Conservation (phyloP, 2,113 vertebrate species). For the Colinus virginianus region DNA sequence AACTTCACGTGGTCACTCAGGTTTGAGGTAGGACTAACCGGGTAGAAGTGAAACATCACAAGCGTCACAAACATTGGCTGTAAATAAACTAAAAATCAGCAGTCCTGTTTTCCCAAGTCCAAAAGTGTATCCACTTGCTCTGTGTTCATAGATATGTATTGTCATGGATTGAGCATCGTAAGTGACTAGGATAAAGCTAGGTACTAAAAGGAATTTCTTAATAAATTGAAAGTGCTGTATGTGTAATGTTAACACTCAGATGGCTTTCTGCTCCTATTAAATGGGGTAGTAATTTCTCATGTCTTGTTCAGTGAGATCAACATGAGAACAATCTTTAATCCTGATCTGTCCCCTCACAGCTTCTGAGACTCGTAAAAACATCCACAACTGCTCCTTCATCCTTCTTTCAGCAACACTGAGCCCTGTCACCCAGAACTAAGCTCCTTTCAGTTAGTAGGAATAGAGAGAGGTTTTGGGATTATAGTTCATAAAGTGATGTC, state of each 20-base stretch:
- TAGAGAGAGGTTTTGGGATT: neutral
- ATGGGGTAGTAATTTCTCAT: neutral
- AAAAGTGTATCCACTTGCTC: neutral
- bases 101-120: slow-evolving; percentile 28
- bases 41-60: slow-evolving; percentile 17
- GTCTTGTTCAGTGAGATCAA: neutral
- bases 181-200: neutral
- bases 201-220: neutral
- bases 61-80: neutral
- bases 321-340: neutral
- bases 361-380: neutral
- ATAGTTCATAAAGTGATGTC: neutral
- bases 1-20: neutral
- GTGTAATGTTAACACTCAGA: neutral
- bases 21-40: neutral
- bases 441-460: neutral
- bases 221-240: neutral
- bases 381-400: neutral
- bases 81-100: slow-evolving; percentile 31
- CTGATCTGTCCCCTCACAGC: neutral
- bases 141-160: neutral
- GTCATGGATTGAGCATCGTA: neutral
- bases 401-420: neutral
- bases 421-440: neutral
- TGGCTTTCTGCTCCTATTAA: neutral